Percentiles rank a stretch among this genome's conserved stretches.
Conservation (phyloP, 2,888 invertebrate species). For the Caenorhabditis drosophilae region DNA sequence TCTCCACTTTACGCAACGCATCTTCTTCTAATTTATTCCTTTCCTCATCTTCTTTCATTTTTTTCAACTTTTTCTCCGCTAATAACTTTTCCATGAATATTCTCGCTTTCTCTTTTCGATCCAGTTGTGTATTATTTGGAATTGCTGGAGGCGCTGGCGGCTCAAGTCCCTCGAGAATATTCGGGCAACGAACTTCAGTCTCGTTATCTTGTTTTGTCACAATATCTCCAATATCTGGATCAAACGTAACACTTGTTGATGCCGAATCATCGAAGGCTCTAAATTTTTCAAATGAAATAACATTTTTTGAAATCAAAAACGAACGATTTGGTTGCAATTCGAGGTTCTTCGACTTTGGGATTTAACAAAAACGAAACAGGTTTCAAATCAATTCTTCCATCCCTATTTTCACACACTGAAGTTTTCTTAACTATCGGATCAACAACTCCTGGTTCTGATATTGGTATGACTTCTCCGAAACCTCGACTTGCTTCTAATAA, state of each 20-base stretch:
- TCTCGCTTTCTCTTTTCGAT: conserved; percentile 51
- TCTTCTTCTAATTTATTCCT: conserved; percentile 29
- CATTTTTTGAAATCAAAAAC: neutral
- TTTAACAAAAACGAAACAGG: conserved; percentile 15
- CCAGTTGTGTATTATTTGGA: conserved; percentile 36
- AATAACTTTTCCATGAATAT: conserved; percentile 62
- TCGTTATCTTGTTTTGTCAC: neutral
- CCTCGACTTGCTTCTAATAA: conserved; percentile 28
- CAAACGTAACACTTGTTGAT: conserved; percentile 17
- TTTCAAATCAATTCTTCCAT: conserved; percentile 4
- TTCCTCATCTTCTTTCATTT: conserved; percentile 42
- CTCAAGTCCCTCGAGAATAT: neutral
- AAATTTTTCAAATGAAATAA: neutral
- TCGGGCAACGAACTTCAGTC: neutral
- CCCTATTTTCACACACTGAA: conserved; percentile 2
- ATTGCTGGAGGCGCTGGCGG: conserved; percentile 37
- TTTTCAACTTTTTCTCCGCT: conserved; percentile 48
- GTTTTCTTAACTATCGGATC: conserved; percentile 22
- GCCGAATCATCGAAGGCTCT: conserved; percentile 9
- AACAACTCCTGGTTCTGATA: conserved; percentile 33
- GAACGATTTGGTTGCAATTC: conserved; percentile 3
- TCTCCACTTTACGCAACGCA: conserved; percentile 31
- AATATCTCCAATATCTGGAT: conserved; percentile 19
- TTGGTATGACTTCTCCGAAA: conserved; percentile 4
- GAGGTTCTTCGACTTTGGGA: conserved; percentile 4